These are phyloP conservation scores for Altica lythri DNA, from an alignment of 2,888 invertebrate genomes.

Conservation along the genomic window DNA sequence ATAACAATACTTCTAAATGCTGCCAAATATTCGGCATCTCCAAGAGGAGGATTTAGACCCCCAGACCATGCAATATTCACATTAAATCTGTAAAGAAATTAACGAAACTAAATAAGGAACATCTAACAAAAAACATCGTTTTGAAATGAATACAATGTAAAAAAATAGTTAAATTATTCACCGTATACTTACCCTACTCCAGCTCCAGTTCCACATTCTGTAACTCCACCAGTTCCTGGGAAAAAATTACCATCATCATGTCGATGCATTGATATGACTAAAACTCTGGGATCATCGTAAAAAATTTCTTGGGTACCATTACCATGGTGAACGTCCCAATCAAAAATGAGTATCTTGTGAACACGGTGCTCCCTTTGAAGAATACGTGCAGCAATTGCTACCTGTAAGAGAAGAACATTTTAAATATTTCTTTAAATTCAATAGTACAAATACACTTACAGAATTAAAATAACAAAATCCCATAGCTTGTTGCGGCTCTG, in stretches of 20 bases:
- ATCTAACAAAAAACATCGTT: background rate
- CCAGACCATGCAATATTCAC: constrained; percentile 97
- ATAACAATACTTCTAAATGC: constrained; percentile 93
- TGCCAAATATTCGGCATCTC: constrained; percentile 96
- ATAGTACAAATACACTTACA: too few species aligned
- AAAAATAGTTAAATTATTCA: too few species aligned
- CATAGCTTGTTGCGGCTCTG: constrained; percentile 96
- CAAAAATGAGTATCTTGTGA: constrained; percentile 91
- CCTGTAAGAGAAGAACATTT: too few species aligned
- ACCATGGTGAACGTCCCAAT: constrained; percentile 99
- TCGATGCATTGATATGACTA: constrained; percentile 97
- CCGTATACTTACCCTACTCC: constrained; percentile 82
- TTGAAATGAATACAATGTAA: too few species aligned
- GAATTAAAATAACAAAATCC: constrained; percentile 99
- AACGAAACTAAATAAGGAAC: background rate
- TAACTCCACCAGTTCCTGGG: constrained; percentile 97
- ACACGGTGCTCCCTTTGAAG: constrained; percentile 83
- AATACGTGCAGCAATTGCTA: constrained; percentile 91
- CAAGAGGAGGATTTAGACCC: constrained; percentile 86
- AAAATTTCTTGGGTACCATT: constrained; percentile 99
- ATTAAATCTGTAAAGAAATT: constrained; percentile 59
- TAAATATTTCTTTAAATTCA: too few species aligned
- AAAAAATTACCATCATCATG: constrained; percentile 99
- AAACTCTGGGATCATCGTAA: constrained; percentile 90
- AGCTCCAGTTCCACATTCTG: constrained; percentile 88